phyloP scores from a whole-genome alignment of 2,797 vertebrate genomes.

The Muraenolepis orangiensis region DNA sequence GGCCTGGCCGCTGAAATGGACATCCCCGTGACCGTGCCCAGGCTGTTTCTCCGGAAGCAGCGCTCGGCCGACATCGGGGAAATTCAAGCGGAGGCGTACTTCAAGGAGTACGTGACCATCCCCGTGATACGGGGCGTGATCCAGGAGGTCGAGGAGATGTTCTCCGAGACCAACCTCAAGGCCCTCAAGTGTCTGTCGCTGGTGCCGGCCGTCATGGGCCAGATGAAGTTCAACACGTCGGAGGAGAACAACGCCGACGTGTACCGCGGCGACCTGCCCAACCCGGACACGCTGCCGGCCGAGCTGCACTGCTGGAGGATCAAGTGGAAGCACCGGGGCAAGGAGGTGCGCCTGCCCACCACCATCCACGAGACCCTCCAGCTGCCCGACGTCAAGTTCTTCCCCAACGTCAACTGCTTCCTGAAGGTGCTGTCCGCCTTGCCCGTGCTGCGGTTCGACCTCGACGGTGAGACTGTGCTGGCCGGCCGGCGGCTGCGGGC shows the following conservation, averaged over 20 bases:
- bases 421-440: conserved; percentile 89
- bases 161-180: conserved; percentile 89
- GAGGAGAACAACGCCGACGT: conserved; percentile 89
- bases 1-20: conserved; percentile 80
- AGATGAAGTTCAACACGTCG: conserved; percentile 92
- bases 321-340: conserved; percentile 97
- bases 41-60: conserved; percentile 82
- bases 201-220: conserved; percentile 94
- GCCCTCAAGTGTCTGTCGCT: conserved; percentile 92
- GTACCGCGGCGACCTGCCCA: conserved; percentile 88
- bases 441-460: conserved; percentile 83
- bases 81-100: conserved; percentile 85
- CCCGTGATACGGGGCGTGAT: conserved; percentile 86
- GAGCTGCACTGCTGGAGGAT: conserved; percentile 98
- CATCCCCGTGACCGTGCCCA: conserved; percentile 80
- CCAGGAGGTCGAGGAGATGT: conserved; percentile 92
- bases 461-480: conserved; percentile 66
- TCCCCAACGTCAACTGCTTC: conserved; percentile 90
- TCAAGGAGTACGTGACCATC: conserved; percentile 87
- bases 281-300: conserved; percentile 88
- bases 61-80: conserved; percentile 73
- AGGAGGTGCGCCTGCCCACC: conserved; percentile 88
- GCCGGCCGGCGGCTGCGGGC: conserved; percentile 80
- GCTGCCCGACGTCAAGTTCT: conserved; percentile 93
- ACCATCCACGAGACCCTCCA: conserved; percentile 93